phyloP scores from a whole-genome alignment of 2,888 invertebrate species.

The Platycheirus rosarum region DNA sequence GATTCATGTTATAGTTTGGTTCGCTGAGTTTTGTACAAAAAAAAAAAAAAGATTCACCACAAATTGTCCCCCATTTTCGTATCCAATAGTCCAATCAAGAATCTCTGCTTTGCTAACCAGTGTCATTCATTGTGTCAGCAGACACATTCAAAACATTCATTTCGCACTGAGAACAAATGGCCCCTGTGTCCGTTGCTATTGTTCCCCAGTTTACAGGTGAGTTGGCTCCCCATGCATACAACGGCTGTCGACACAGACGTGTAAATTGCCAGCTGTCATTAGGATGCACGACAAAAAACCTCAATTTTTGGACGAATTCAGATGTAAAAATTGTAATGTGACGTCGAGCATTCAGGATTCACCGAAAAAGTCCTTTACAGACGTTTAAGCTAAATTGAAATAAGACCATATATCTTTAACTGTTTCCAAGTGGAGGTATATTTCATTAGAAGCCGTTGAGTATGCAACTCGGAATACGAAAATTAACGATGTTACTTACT shows the following conservation, averaged over 20 bases:
- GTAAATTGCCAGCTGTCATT: slow-evolving; percentile 67
- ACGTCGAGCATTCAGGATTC: too few species aligned
- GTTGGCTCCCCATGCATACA: slow-evolving; percentile 25
- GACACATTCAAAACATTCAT: slow-evolving; percentile 32
- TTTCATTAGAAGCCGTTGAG: neutral
- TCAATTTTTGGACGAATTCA: slow-evolving; percentile 49
- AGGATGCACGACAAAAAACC: slow-evolving; percentile 20
- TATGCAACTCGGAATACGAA: slow-evolving; percentile 26
- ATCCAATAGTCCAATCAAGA: slow-evolving; percentile 57
- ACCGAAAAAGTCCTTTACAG: too few species aligned
- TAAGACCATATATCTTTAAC: too few species aligned
- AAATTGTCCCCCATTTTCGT: slow-evolving; percentile 38
- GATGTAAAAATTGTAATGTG: slow-evolving; percentile 16
- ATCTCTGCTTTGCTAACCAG: slow-evolving; percentile 37
- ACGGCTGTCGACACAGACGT: slow-evolving; percentile 32
- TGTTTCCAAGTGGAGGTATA: neutral
- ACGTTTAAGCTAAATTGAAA: too few species aligned
- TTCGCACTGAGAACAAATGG: slow-evolving; percentile 52
- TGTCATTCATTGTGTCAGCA: slow-evolving; percentile 50
- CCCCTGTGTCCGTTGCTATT: slow-evolving; percentile 40
- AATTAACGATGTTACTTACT: slow-evolving; percentile 27
- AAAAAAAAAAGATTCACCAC: slow-evolving; percentile 1
- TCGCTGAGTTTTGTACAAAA: slow-evolving; percentile 49
- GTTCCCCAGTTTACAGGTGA: slow-evolving; percentile 53
- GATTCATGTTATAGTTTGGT: slow-evolving; percentile 46